Conservation (phyloP, 2,888 invertebrate genomes). For the Noctuana brunneofusca region DNA sequence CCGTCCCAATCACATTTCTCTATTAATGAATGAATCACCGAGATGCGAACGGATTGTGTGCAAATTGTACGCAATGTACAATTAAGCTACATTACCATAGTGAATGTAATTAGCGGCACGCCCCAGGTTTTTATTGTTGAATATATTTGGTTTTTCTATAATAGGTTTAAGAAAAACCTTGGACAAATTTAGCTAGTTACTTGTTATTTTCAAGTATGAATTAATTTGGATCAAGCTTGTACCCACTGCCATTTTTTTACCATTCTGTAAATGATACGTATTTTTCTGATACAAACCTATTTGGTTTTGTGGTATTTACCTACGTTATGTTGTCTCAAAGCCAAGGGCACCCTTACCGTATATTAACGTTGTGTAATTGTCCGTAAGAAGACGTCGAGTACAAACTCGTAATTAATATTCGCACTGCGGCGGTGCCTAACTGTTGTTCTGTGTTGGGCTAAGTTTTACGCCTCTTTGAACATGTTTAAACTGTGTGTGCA, state of each 20-base stretch:
- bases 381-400: constrained; percentile 4
- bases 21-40: constrained; percentile 6
- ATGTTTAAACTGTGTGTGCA: constrained; percentile 16
- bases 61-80: constrained; percentile 14
- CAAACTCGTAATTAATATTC: constrained; percentile 23
- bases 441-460: constrained; percentile 24
- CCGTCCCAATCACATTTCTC: not conserved
- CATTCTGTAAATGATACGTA: too few relatives aligned
- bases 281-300: too few relatives aligned
- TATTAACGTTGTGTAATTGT: constrained; percentile 13
- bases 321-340: too few relatives aligned
- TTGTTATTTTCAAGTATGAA: not conserved
- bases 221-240: too few relatives aligned
- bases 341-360: not conserved
- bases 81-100: constrained; percentile 17
- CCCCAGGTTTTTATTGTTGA: constrained; percentile 5
- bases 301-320: too few relatives aligned
- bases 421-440: constrained; percentile 16
- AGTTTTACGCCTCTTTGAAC: constrained; percentile 19
- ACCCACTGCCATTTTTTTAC: too few relatives aligned
- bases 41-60: constrained; percentile 20
- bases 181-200: not conserved
- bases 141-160: not conserved
- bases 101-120: constrained; percentile 23
- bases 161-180: not conserved